Evolutionary conservation across 2,113 vertebrate species (phyloP), one percentile per base, ranked within the genome.

Genomic region (Camelus dromedarius): DNA sequence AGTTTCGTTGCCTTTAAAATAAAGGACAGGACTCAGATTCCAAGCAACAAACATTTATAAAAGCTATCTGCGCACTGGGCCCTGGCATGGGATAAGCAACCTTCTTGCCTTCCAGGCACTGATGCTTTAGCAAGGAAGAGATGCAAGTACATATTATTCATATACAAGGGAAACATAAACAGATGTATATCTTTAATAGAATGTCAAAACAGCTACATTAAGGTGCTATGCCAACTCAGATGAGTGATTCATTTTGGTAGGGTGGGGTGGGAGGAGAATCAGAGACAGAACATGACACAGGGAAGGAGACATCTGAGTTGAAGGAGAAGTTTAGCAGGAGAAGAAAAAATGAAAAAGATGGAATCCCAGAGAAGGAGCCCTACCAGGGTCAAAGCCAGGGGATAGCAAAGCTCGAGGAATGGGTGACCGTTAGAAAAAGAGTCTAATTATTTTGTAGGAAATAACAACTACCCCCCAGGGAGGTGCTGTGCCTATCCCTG

Each of bases 361-460:
- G 15, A 15, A 85, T 62, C 24, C 3, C 38, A 54, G 50, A 26
- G 16, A 12, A 38, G 35, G 3, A 6, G 18, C 1, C n/a, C 26
- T 42, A 26, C 16, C 9, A 48, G 50, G 64, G 42, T 28, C 84
- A 75, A 58, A 73, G 10, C 38, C 16, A 5, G 8, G 18, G 15
- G 32, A 2, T 16, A 15, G 15, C 76, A 56, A 76, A 60, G 8
- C 60, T 32, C 26, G 32, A 62, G 4, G 11, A 64, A 11, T 9
- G 5, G 18, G 26, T 28, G 75, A 48, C 13, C 42, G n/a, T 24
- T 18, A 24, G 76, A 20, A 84, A 85, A 83, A 20, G 24, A 11
- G 18, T 79, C 73, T 56, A 20, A 52, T 75, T 77, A 48, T 54
- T 81, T 91, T 79, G 50, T 22, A 60, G 48, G 62, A 86, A 96